A percentile compares a stretch with the other conserved stretches of the same genome.
Evolutionary conservation across 2,888 invertebrate genomes (phyloP).

Genomic region (Leptinotarsa rubiginosa): DNA sequence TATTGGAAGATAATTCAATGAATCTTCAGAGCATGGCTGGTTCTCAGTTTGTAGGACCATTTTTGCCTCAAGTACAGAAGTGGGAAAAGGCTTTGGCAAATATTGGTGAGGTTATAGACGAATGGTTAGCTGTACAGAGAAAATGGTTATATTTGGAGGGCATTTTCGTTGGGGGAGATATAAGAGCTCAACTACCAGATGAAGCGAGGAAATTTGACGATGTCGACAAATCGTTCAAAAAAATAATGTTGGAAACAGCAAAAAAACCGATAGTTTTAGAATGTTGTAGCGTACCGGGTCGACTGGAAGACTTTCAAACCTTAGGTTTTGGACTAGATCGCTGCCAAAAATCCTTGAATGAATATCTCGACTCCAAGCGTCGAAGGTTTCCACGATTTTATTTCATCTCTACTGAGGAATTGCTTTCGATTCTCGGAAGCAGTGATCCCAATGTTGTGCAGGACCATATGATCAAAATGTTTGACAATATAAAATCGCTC

Average conservation of each 20-base stretch:
- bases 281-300: constrained; percentile 80
- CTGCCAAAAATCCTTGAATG: constrained; percentile 92
- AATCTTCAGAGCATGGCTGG: constrained; percentile 91
- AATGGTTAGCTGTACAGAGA: constrained; percentile 87
- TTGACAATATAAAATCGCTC: constrained; percentile 87
- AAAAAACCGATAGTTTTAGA: constrained; percentile 84
- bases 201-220: constrained; percentile 92
- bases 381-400: constrained; percentile 91
- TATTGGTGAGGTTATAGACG: constrained; percentile 80
- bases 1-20: constrained; percentile 90
- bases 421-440: constrained; percentile 89
- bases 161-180: constrained; percentile 91
- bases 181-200: constrained; percentile 86
- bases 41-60: constrained; percentile 91
- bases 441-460: constrained; percentile 87
- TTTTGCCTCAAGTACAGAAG: constrained; percentile 82
- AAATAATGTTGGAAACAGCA: constrained; percentile 87
- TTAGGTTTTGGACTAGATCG: constrained; percentile 83
- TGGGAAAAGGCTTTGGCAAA: constrained; percentile 86
- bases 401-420: constrained; percentile 93
- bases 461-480: constrained; percentile 96
- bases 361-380: constrained; percentile 89
- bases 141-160: constrained; percentile 95
- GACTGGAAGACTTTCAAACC: constrained; percentile 79
- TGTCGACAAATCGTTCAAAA: constrained; percentile 84